phyloP scores from a whole-genome alignment of 1,140 invertebrate species.

The Pogonognathellus flavescens region DNA sequence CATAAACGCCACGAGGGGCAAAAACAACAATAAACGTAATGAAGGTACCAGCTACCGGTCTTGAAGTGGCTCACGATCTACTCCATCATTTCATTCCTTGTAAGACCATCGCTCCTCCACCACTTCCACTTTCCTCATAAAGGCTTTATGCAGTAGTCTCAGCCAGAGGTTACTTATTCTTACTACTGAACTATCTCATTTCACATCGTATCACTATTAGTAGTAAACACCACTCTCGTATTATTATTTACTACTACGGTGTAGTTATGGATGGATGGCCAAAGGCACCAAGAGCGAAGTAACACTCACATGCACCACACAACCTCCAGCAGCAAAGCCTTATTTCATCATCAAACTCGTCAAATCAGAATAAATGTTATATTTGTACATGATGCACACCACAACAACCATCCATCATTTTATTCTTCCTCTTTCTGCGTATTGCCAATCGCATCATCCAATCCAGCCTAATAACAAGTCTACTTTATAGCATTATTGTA shows the following conservation, averaged over 20 bases:
- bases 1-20: constrained; percentile 44
- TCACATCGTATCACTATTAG: constrained; percentile 1
- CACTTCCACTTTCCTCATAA: neutral
- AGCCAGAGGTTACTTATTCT: constrained; percentile 17
- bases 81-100: constrained; percentile 41
- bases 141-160: neutral
- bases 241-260: neutral
- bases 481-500: too few relatives aligned
- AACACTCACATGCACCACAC: neutral
- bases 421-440: neutral
- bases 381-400: neutral
- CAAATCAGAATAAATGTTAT: constrained; percentile 17
- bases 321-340: too few relatives aligned
- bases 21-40: constrained; percentile 56
- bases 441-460: too few relatives aligned
- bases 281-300: neutral
- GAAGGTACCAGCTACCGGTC: constrained; percentile 58
- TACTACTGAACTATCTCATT: constrained; percentile 45
- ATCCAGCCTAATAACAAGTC: too few relatives aligned
- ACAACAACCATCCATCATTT: neutral
- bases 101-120: neutral
- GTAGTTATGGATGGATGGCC: constrained; percentile 40
- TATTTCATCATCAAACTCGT: constrained; percentile 23
- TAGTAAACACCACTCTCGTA: neutral
- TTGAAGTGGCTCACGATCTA: constrained; percentile 52